Percentiles rank a stretch among this genome's conserved stretches.
Evolutionary conservation across 35 echinoderm and acorn worm species (phyloP).

Genomic region (Chiridota heheva): DNA sequence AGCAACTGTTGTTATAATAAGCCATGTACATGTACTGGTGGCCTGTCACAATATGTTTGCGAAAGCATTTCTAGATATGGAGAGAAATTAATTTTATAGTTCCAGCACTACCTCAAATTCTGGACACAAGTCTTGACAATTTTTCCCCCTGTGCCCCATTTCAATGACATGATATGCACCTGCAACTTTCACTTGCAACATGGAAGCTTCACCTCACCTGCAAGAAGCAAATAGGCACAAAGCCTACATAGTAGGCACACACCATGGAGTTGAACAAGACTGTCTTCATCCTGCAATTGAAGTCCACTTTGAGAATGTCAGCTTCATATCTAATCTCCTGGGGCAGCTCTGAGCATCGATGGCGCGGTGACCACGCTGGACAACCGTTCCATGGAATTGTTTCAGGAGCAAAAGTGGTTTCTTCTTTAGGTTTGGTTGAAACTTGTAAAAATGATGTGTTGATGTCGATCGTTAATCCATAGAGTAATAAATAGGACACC

Average conservation of each 20-base stretch:
- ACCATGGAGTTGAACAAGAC: conserved; percentile 99
- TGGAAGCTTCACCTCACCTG: conserved; percentile 86
- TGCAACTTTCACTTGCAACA: too few relatives aligned
- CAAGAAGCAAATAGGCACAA: conserved; percentile 96
- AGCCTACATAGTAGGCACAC: conserved; percentile 98
- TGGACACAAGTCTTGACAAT: too few relatives aligned
- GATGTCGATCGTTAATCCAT: conserved; percentile 86
- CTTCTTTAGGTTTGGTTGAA: conserved; percentile 30
- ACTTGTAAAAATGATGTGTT: conserved; percentile 53
- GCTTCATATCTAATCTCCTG: conserved; percentile 72
- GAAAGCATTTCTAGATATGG: too few relatives aligned
- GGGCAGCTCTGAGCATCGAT: conserved; percentile 82
- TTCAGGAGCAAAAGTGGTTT: neutral
- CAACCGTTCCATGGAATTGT: conserved; percentile 49
- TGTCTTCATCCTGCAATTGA: conserved; percentile 88
- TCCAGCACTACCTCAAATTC: too few relatives aligned
- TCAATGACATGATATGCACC: too few relatives aligned
- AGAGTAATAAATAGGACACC: conserved; percentile 94
- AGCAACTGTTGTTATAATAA: too few relatives aligned
- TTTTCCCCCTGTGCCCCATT: too few relatives aligned
- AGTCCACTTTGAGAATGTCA: conserved; percentile 83
- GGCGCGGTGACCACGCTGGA: conserved; percentile 38
- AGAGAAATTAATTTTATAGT: too few relatives aligned
- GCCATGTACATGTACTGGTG: too few relatives aligned
- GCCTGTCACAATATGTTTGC: too few relatives aligned